phyloP scores from a whole-genome alignment of 2,113 vertebrate genomes.

The Urocitellus parryii region DNA sequence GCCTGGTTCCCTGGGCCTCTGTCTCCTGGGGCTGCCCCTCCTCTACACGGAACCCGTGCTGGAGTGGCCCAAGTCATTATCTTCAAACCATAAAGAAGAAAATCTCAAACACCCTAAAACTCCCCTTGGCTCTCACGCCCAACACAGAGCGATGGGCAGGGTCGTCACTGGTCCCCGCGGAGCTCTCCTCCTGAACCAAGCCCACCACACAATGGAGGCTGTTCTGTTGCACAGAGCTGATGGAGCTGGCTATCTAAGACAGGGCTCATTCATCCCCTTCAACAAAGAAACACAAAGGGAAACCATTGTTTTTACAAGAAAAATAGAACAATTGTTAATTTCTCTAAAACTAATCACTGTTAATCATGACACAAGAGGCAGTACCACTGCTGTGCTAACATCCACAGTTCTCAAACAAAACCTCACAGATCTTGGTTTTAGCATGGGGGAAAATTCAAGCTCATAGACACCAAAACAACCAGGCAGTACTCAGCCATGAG shows the following conservation, averaged over 20 bases:
- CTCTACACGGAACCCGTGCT: neutral
- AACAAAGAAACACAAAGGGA: slow-evolving; percentile 7
- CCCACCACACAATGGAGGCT: neutral
- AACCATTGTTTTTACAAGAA: slow-evolving; percentile 14
- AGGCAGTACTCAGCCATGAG: rapidly evolving
- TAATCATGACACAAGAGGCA: neutral
- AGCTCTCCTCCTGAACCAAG: neutral
- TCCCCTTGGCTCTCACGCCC: neutral
- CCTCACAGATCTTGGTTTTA: neutral
- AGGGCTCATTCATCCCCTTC: neutral
- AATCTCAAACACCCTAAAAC: neutral
- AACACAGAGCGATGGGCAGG: neutral
- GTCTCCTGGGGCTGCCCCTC: neutral
- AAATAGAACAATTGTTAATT: neutral
- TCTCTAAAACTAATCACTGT: neutral
- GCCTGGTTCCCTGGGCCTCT: too few relatives aligned
- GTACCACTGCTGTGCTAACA: rapidly evolving
- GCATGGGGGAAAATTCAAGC: neutral
- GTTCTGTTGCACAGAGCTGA: neutral
- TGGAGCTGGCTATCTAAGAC: neutral
- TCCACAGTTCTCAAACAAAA: neutral
- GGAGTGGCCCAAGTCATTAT: rapidly evolving
- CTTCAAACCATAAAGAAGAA: neutral
- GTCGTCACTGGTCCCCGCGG: neutral
- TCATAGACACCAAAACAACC: too few relatives aligned